Evolutionary conservation across 2,113 vertebrate genomes (phyloP), one percentile per base, ranked within the genome.

Genomic region (Callipepla squamata): DNA sequence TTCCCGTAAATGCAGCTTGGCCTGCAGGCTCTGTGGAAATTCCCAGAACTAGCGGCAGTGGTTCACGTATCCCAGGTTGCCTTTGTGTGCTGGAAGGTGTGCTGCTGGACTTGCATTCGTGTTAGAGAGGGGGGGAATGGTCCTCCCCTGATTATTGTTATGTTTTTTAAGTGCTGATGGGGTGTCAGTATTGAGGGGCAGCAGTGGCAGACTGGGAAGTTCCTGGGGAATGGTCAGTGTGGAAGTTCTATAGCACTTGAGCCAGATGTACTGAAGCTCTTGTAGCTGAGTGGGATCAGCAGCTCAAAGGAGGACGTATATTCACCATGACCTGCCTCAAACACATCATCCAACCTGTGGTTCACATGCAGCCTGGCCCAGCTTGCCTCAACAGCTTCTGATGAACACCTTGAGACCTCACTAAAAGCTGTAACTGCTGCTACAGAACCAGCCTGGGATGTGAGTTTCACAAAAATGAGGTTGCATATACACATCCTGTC

Each of bases 1-100:
- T 90, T 93, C 91, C 91, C 8, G 48, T 88, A 93, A 88, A 90
- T 21, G 91, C 12, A 42, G 30, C 22, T 85, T 91, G 87, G 80
- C 53, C 23, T 23, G 59, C 38, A 74, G 73, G 15, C 59, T 38
- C 5, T 4, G 19, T 18, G 55, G 75, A 88, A 88, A 63, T 85
- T 85, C 87, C 69, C 84, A 74, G 80, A 68, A 48, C 44, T 11
- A 48, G 75, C 65, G 65, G 69, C 59, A 22, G 48, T 0, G 0
- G 11, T 28, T 47, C 9, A 30, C 30, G 16, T 38, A 74, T 77
- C 51, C 48, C 42, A 23, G 36, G 59, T 77, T 90, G 63, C 12
- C 40, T 70, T 62, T 55, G 67, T 55, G 67, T 6, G 13, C 51
- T 62, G 73, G 78, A 58, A 80, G 74, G 30, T 51, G 74, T n/a